These are phyloP conservation scores for Trissolcus japonicus DNA, from an alignment of 2,888 invertebrate genomes.

Conservation along the genomic window DNA sequence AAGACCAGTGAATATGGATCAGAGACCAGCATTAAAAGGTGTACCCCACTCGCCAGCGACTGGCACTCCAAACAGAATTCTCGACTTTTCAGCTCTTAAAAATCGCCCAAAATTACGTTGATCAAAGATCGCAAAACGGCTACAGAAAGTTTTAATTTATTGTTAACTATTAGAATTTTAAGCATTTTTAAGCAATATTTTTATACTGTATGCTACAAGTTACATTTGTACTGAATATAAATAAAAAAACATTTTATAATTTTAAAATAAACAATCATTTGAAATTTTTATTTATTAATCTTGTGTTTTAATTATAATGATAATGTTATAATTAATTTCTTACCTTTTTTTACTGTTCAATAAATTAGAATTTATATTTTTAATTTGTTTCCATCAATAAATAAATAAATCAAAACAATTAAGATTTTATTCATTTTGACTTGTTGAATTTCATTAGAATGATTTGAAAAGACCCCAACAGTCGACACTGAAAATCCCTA, in stretches of 20 bases:
- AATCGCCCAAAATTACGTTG: constrained; percentile 82
- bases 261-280: neutral
- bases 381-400: no score
- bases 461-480: neutral
- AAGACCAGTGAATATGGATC: constrained; percentile 31
- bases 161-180: no score
- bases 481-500: neutral
- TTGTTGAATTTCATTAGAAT: neutral
- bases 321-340: no score
- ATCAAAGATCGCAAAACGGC: constrained; percentile 35
- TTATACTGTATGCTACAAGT: neutral
- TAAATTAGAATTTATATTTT: no score
- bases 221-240: neutral
- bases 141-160: no score
- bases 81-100: constrained; percentile 83
- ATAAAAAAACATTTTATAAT: neutral
- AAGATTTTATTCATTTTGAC: neutral
- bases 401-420: neutral
- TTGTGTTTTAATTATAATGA: neutral
- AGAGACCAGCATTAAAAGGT: constrained; percentile 45
- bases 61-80: constrained; percentile 78
- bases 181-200: neutral
- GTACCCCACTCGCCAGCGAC: constrained; percentile 62
- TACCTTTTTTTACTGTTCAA: no score
- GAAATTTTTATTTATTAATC: neutral